Evolutionary conservation across 2,797 vertebrate genomes (phyloP), one percentile per base, ranked within the genome.

Genomic region (Siniperca undulata): DNA sequence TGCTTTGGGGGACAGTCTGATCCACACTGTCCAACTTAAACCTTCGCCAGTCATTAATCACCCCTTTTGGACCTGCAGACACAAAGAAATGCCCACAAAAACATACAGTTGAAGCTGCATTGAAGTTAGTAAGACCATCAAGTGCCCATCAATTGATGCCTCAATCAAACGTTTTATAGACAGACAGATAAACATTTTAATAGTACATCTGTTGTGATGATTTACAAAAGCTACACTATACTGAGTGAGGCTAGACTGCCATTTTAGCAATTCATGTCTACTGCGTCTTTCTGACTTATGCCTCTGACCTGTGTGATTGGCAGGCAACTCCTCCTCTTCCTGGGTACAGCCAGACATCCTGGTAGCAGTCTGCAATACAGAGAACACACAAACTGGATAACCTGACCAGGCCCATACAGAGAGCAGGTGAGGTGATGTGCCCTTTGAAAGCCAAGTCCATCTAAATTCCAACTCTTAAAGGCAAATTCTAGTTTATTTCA

Each of bases 1-100:
- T 98, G 85, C 74, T 95, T 19, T 93, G 82, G 80, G 97, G 94
- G 56, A 96, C 56, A 36, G 95, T 95, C 83, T 91, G 87, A 17
- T 98, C 97, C 93, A 97, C 93, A 0, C 96, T 98, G 89, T 97
- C 97, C 93, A 99, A 74, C 83, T 98, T 99, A 93, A 98, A 99
- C 90, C 96, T 98, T 80, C 98, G 95, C 98, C 98, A 99, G 92
- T 99, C 98, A 77, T 97, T 95, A 84, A 99, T 99, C 52, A 99
- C 98, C 1, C 98, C 98, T 93, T 99, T 99, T 65, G 98, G 98
- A 61, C 98, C 98, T 99, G 80, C 4, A 71, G 19, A 72, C 24
- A 60, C 9, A 44, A 50, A 73, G 27, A 70, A 19, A 75, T 11
- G 2, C 9, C 14, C 12, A 59, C 8, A 62, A 58, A 72, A 46